phyloP scores from a whole-genome alignment of 2,888 invertebrate genomes.

The Bibio marci region DNA sequence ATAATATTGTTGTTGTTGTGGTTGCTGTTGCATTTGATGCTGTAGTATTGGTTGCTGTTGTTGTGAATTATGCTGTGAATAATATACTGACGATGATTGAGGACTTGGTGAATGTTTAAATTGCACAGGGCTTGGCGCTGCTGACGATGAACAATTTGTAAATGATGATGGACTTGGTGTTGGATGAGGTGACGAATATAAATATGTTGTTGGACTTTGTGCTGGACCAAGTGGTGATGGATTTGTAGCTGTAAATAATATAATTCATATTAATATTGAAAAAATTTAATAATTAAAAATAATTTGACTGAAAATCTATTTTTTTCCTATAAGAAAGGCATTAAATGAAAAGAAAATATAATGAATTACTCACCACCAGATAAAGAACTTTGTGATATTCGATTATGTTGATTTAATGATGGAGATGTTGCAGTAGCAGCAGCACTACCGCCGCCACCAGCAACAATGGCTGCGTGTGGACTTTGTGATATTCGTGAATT shows the following conservation, averaged over 20 bases:
- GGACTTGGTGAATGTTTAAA: slow-evolving; percentile 1
- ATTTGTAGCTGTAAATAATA: neutral
- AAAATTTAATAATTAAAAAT: too few species aligned
- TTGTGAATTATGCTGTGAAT: neutral
- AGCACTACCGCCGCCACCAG: too few species aligned
- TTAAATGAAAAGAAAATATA: too few species aligned
- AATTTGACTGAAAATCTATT: too few species aligned
- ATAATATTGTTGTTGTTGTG: neutral
- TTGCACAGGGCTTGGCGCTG: slow-evolving; percentile 1
- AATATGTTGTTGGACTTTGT: slow-evolving; percentile 10
- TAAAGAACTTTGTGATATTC: neutral
- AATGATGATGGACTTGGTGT: slow-evolving; percentile 9
- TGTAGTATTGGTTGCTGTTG: neutral
- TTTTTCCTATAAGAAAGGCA: too few species aligned
- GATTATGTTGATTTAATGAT: neutral
- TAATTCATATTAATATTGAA: too few species aligned
- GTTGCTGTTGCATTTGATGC: neutral
- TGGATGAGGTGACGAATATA: slow-evolving; percentile 10
- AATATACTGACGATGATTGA: too few species aligned
- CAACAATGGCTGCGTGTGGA: slow-evolving; percentile 3
- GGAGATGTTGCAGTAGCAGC: neutral
- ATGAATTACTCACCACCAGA: neutral
- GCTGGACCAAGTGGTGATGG: slow-evolving; percentile 6
- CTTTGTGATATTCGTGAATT: slow-evolving; percentile 7
- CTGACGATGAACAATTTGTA: neutral